Evolutionary conservation across 2,113 vertebrate genomes (phyloP), one percentile per base, ranked within the genome.

Genomic region (Anolis carolinensis): DNA sequence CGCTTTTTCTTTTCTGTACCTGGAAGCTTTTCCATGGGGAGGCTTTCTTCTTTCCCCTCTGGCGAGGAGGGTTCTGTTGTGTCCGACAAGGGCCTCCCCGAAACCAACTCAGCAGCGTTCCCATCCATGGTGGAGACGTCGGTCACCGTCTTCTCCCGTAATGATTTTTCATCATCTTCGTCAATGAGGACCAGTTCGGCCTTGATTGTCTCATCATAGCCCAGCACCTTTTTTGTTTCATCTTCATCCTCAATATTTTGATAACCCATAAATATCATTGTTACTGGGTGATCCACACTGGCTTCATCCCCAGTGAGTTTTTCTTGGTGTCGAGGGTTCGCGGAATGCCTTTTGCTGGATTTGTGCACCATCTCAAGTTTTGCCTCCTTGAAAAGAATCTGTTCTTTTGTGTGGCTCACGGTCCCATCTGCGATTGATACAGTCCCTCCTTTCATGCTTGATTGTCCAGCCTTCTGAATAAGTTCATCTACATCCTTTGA

Each of bases 1-100:
- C 97, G 98, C 96, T 98, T 98, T 98, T 98, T 99, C 98, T 99
- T 99, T 97, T 99, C 97, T 96, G 97, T 99, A 99, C 99, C 98
- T 99, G 98, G 96, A 94, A 97, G 87, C 32, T 97, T 96, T 90
- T 98, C 97, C 91, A 97, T 97, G 73, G 97, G 95, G 83, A 97
- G 95, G 91, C 98, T 99, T 95, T 98, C 98, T 86, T 98, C 98
- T 85, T 98, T 98, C 86, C 97, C 97, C 81, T 99, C 99, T 0
- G 97, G 96, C 68, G 98, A 99, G 18, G 98, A 99, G 91, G 98
- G 98, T 96, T 99, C 98, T 48, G 98, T 98, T 73, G 98, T 98
- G 86, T 99, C 98, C 0, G 98, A 98, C 30, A 97, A 88, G 7
- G 94, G 97, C 95, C 95, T 97, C 89, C 97, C 98, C 2, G 98